phyloP scores from a whole-genome alignment of 1,140 invertebrate genomes.

The Drosophila watanabei region DNA sequence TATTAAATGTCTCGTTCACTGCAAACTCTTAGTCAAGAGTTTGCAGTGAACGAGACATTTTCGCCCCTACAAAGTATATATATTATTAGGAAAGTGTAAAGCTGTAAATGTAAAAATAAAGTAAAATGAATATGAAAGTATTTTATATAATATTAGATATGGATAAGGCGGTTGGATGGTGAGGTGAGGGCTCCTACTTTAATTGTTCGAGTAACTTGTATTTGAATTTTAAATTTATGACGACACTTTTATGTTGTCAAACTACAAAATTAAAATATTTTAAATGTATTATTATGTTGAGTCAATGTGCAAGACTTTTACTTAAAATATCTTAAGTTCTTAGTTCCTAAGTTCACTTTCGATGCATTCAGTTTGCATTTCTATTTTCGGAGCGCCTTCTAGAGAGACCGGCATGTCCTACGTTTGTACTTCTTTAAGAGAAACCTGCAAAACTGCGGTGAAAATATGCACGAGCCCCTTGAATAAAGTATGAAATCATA shows the following conservation, averaged over 20 bases:
- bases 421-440: not conserved
- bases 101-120: too few species aligned
- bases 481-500: conserved; percentile 14
- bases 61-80: too few species aligned
- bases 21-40: too few species aligned
- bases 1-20: too few species aligned
- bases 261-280: not conserved
- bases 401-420: not conserved
- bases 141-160: too few species aligned
- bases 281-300: not conserved
- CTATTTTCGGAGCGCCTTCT: conserved; percentile 15
- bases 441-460: not conserved
- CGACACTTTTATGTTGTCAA: too few species aligned
- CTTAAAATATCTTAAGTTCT: not conserved
- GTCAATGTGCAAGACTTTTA: not conserved
- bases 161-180: too few species aligned
- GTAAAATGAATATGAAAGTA: too few species aligned
- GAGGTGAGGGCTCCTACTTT: too few species aligned
- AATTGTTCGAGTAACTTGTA: not conserved
- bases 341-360: not conserved
- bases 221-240: not conserved
- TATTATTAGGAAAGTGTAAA: too few species aligned
- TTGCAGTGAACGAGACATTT: too few species aligned
- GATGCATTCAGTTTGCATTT: conserved; percentile 4
- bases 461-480: conserved; percentile 5